Base-by-base conservation (phyloP, 2,113 vertebrate species). In the Tor tambroides region DNA sequence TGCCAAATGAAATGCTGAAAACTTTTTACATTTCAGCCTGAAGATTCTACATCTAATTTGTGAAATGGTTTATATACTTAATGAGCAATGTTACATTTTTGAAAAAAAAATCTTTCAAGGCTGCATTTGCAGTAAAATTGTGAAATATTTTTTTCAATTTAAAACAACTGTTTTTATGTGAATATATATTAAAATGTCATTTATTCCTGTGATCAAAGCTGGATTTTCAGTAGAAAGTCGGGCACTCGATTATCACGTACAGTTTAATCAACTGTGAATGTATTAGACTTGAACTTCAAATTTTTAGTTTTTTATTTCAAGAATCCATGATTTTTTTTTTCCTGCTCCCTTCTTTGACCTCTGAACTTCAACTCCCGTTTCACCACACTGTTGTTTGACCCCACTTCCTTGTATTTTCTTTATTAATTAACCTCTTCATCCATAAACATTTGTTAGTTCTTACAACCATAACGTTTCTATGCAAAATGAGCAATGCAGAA, bases 401-500 rank as follows among this genome's bases (percentile, higher is more conserved):
- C 77, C 80, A 85, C 23, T 72, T 83, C 65, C 59, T 30, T 56
- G n/a, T 90, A 92, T 94, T 94, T 92, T 91, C 88, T 91, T 92
- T 93, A 90, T 94, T 93, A 92, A 93, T 94, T 93, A 93, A 91
- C 91, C 89, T 92, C 89, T 83, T 93, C 91, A 93, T 94, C 93
- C 91, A 86, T 89, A 93, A 94, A 92, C 92, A 88, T 89, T 90
- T 92, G 90, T 90, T 88, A 88, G 87, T 87, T 81, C 21, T 26
- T 5, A 17, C 15, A 43, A 43, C n/a, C n/a, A n/a, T 43, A 86
- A 87, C 88, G 88, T n/a, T 75, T 75, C 23, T 46, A 2, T 2
- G 12, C 21, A n/a, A n/a, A 74, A n/a, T 19, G 28, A 32, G 65
- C 7, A 3, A 72, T 91, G 90, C 87, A 91, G 87, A 94, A 92